phyloP scores from a whole-genome alignment of 2,888 invertebrate species.

The Xestia rhomboidea region DNA sequence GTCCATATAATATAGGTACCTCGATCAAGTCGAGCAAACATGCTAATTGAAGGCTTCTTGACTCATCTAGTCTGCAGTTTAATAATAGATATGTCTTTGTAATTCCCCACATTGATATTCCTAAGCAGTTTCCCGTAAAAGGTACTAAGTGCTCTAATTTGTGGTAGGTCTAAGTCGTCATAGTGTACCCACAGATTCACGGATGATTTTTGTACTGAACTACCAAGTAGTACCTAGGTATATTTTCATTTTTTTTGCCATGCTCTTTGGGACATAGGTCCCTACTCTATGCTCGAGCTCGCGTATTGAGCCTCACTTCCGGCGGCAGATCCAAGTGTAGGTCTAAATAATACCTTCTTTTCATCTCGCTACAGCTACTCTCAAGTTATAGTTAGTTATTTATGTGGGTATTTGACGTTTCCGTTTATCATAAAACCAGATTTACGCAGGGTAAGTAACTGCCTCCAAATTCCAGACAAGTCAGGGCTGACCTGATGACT shows the following conservation, averaged over 20 bases:
- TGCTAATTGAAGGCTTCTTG: constrained; percentile 70
- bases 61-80: constrained; percentile 34
- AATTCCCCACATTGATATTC: constrained; percentile 30
- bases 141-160: constrained; percentile 55
- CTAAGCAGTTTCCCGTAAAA: constrained; percentile 28
- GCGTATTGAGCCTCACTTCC: not conserved
- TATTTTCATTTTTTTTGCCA: not conserved
- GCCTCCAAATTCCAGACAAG: no score
- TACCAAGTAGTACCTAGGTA: not conserved
- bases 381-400: no score
- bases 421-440: not conserved
- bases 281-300: not conserved
- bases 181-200: not conserved
- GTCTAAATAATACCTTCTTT: not conserved
- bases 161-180: constrained; percentile 16
- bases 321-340: not conserved
- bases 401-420: not conserved
- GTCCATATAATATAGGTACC: constrained; percentile 56
- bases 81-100: constrained; percentile 26
- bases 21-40: constrained; percentile 57
- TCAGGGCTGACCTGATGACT: no score
- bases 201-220: not conserved
- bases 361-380: not conserved
- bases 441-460: no score
- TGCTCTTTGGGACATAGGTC: not conserved